These are phyloP conservation scores for Takifugu ocellatus DNA, from an alignment of 2,797 vertebrate genomes.

Conservation along the genomic window DNA sequence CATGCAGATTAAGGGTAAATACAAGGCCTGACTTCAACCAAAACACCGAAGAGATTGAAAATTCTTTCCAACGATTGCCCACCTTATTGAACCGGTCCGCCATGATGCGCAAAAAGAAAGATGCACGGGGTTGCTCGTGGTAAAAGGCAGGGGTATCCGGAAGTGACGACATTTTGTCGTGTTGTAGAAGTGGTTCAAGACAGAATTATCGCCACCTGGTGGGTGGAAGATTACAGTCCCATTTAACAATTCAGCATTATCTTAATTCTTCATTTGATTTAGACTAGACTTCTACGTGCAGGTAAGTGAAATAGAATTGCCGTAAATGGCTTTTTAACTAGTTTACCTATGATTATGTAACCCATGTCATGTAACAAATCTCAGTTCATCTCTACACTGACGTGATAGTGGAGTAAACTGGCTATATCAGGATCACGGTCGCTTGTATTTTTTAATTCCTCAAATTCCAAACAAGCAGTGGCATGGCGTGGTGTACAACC, in stretches of 20 bases:
- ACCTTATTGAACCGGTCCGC: constrained; percentile 86
- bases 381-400: too few relatives aligned
- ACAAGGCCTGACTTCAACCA: not conserved
- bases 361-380: too few relatives aligned
- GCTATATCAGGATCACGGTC: too few relatives aligned
- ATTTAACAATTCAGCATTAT: not conserved
- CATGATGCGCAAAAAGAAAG: constrained; percentile 84
- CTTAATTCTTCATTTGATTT: not conserved
- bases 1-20: fast-evolving
- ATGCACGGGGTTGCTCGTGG: constrained; percentile 64
- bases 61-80: constrained; percentile 11
- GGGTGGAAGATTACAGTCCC: not conserved
- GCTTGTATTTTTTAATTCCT: too few relatives aligned
- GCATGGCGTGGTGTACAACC: too few relatives aligned
- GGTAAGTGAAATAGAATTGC: too few relatives aligned
- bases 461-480: too few relatives aligned
- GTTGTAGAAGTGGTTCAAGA: not conserved
- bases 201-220: not conserved
- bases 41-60: not conserved
- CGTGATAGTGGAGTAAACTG: too few relatives aligned
- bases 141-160: constrained; percentile 76
- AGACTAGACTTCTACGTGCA: too few relatives aligned
- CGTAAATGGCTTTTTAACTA: too few relatives aligned
- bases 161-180: constrained; percentile 48
- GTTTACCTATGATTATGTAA: too few relatives aligned